These are phyloP conservation scores for Oophaga sylvatica DNA, from an alignment of 2,797 vertebrate species.

Conservation along the genomic window DNA sequence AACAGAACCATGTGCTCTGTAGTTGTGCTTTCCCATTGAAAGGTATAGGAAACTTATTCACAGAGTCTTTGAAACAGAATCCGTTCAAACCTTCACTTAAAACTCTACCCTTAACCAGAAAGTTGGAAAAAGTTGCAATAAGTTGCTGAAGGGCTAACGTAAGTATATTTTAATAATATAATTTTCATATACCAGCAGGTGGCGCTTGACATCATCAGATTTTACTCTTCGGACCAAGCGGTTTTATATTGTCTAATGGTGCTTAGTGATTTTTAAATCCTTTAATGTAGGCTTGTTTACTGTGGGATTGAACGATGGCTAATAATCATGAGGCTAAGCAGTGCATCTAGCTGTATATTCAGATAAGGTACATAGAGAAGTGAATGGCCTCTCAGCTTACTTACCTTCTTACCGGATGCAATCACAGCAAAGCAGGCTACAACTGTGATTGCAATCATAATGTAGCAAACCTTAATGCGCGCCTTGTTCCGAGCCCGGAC, in stretches of 20 bases:
- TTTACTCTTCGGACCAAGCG: not conserved
- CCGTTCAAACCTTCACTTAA: too few species aligned
- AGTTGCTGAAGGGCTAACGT: not conserved
- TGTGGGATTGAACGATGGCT: slow-evolving; percentile 19
- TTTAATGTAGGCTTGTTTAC: slow-evolving; percentile 38
- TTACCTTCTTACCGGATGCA: slow-evolving; percentile 76
- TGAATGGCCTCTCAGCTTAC: slow-evolving; percentile 45
- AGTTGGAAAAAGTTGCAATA: not conserved
- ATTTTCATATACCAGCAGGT: slow-evolving; percentile 22
- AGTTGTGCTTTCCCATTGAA: too few species aligned
- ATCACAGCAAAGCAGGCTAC: slow-evolving; percentile 76
- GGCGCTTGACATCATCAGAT: slow-evolving; percentile 8
- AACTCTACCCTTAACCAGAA: not conserved
- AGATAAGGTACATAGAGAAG: slow-evolving; percentile 8
- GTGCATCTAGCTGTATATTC: not conserved
- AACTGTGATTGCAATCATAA: slow-evolving; percentile 78
- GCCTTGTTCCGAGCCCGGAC: slow-evolving; percentile 77
- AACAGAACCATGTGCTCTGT: too few species aligned
- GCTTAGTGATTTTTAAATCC: slow-evolving; percentile 45
- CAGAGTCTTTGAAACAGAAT: too few species aligned
- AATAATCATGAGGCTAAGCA: not conserved
- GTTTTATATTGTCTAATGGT: not conserved
- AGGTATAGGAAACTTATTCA: too few species aligned
- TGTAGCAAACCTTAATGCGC: slow-evolving; percentile 78
- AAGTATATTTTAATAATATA: not conserved